phyloP scores from a whole-genome alignment of 2,888 invertebrate species.

The Anticlea derivata region DNA sequence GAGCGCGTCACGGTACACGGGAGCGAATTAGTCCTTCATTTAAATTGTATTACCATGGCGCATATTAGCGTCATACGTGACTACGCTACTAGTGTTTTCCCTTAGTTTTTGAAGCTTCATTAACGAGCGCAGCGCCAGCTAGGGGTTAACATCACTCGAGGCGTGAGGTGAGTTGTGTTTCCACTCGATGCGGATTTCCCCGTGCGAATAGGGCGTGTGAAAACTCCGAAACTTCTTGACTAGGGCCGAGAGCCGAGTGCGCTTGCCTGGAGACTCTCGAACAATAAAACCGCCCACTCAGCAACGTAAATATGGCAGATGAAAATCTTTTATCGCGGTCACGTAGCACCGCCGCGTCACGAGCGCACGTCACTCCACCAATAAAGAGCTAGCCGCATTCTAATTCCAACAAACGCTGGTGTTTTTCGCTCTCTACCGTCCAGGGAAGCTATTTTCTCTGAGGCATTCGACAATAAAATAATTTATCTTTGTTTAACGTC shows the following conservation, averaged over 20 bases:
- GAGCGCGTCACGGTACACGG: slow-evolving; percentile 78
- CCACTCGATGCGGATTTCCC: slow-evolving; percentile 55
- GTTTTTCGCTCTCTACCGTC: slow-evolving; percentile 66
- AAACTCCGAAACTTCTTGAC: slow-evolving; percentile 62
- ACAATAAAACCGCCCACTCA: slow-evolving; percentile 82
- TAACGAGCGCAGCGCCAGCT: slow-evolving; percentile 60
- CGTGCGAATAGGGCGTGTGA: slow-evolving; percentile 70
- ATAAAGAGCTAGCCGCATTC: slow-evolving; percentile 80
- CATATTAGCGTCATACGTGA: slow-evolving; percentile 67
- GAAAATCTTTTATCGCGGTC: slow-evolving; percentile 84
- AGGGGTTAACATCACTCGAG: slow-evolving; percentile 56
- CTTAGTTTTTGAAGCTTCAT: slow-evolving; percentile 48
- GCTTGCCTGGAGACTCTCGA: slow-evolving; percentile 71
- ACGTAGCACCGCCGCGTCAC: slow-evolving; percentile 80
- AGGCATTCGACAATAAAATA: slow-evolving; percentile 58
- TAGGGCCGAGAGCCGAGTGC: slow-evolving; percentile 51
- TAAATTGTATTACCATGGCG: slow-evolving; percentile 76
- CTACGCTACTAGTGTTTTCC: slow-evolving; percentile 55
- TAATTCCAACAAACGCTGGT: slow-evolving; percentile 78
- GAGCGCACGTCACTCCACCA: slow-evolving; percentile 78
- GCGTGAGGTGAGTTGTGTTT: slow-evolving; percentile 40
- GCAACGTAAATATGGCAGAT: slow-evolving; percentile 82
- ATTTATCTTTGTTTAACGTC: slow-evolving; percentile 71
- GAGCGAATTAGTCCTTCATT: slow-evolving; percentile 81
- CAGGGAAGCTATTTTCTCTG: slow-evolving; percentile 59